These are phyloP conservation scores for Liopterus haemorrhoidalis DNA, from an alignment of 2,888 invertebrate genomes.

Conservation along the genomic window DNA sequence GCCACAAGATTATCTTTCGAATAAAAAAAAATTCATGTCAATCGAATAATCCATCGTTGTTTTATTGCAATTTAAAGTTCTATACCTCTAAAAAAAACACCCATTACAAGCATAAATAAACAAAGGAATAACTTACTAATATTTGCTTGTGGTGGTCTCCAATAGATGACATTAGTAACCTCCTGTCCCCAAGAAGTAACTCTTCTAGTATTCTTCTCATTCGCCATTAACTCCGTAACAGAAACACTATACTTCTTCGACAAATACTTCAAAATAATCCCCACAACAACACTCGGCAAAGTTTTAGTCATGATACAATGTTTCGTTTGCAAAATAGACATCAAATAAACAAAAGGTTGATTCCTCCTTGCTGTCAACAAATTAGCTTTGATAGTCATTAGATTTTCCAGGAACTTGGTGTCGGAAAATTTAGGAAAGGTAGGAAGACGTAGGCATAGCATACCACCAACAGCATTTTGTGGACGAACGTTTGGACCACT, in stretches of 20 bases:
- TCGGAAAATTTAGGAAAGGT: conserved; percentile 45
- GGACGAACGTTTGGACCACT: conserved; percentile 46
- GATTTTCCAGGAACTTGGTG: conserved; percentile 37
- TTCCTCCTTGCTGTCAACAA: conserved; percentile 45
- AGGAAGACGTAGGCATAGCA: conserved; percentile 61
- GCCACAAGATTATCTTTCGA: too few relatives aligned
- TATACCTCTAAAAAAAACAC: too few relatives aligned
- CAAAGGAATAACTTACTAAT: conserved; percentile 53
- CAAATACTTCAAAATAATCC: conserved; percentile 56
- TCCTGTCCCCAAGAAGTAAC: conserved; percentile 61
- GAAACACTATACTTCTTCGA: conserved; percentile 63
- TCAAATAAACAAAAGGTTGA: conserved; percentile 51
- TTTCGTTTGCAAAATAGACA: conserved; percentile 50
- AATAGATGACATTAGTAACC: conserved; percentile 59
- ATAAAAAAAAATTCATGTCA: too few relatives aligned
- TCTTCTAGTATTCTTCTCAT: conserved; percentile 44
- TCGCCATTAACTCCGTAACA: conserved; percentile 54
- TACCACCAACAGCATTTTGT: conserved; percentile 50
- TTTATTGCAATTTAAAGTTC: too few relatives aligned
- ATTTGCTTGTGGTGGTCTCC: conserved; percentile 71
- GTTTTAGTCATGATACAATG: conserved; percentile 57
- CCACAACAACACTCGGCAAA: conserved; percentile 54
- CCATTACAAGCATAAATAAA: too few relatives aligned
- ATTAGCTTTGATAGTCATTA: conserved; percentile 44
- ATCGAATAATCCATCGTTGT: too few relatives aligned